These are phyloP conservation scores for Heterotilapia buettikoferi DNA, from an alignment of 2,113 vertebrate species.

Conservation along the genomic window DNA sequence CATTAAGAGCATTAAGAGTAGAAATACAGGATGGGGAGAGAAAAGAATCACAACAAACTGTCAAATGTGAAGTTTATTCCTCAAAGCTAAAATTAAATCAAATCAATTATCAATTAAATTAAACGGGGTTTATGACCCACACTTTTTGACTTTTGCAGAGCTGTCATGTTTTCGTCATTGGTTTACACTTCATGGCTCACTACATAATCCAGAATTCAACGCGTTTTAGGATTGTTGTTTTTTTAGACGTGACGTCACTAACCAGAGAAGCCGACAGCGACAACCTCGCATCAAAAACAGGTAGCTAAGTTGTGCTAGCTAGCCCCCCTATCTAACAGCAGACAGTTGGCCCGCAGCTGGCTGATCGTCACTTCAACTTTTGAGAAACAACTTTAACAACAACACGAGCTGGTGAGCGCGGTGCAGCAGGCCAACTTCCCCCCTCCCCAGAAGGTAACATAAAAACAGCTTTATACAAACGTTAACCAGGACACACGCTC, in stretches of 20 bases:
- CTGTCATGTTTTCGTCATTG: neutral
- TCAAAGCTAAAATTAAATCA: neutral
- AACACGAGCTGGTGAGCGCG: neutral
- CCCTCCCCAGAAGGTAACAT: constrained; percentile 21
- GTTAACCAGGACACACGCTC: neutral
- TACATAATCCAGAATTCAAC: constrained; percentile 30
- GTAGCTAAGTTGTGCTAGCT: constrained; percentile 46
- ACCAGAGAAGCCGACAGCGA: constrained; percentile 43
- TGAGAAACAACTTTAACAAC: constrained; percentile 37
- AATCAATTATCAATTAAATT: neutral
- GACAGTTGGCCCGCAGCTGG: constrained; percentile 40
- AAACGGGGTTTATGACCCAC: neutral
- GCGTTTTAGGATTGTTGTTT: neutral
- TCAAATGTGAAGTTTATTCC: neutral
- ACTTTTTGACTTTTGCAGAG: neutral
- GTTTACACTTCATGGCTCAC: neutral
- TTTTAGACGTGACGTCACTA: constrained; percentile 35
- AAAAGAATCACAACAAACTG: neutral
- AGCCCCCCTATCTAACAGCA: constrained; percentile 2
- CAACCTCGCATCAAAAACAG: constrained; percentile 49
- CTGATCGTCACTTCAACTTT: constrained; percentile 47
- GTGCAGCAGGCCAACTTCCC: neutral
- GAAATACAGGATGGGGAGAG: neutral
- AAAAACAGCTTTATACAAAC: neutral
- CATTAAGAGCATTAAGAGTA: neutral